phyloP scores from a whole-genome alignment of 53 echinoderm and acorn worm species.

The Astropecten irregularis region DNA sequence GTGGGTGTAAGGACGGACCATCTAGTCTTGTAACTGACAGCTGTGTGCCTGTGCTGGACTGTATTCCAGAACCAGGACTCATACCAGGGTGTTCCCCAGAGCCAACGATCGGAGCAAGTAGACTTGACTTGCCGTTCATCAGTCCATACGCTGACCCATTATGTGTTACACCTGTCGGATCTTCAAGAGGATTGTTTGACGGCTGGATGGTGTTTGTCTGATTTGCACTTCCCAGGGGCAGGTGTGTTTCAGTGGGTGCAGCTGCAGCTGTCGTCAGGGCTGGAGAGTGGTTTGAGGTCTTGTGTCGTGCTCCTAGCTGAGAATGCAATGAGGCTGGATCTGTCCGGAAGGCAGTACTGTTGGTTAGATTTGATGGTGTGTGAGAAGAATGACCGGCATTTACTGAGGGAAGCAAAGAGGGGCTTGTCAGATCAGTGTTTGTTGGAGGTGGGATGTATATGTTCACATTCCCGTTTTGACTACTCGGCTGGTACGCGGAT shows the following conservation, averaged over 20 bases:
- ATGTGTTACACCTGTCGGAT: not conserved
- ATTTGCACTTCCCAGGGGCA: too few relatives aligned
- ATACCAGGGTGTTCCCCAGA: not conserved
- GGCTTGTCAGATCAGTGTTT: not conserved
- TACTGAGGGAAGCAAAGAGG: not conserved
- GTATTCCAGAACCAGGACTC: not conserved
- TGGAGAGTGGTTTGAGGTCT: not conserved
- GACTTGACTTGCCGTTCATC: not conserved
- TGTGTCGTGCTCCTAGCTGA: not conserved
- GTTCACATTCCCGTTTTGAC: not conserved
- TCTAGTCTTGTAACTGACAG: not conserved
- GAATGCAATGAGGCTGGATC: too few relatives aligned
- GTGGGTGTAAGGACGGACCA: not conserved
- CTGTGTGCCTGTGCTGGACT: not conserved
- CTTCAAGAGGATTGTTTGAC: too few relatives aligned
- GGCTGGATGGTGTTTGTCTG: too few relatives aligned
- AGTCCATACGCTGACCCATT: constrained; percentile 1
- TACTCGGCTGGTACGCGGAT: not conserved
- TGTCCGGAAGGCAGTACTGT: too few relatives aligned
- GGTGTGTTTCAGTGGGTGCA: too few relatives aligned
- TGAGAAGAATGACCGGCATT: not conserved
- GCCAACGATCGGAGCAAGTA: not conserved
- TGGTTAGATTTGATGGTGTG: not conserved
- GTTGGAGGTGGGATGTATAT: not conserved
- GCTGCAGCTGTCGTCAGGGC: not conserved